phyloP scores from a whole-genome alignment of 2,113 vertebrate genomes.

The Pedetes capensis region DNA sequence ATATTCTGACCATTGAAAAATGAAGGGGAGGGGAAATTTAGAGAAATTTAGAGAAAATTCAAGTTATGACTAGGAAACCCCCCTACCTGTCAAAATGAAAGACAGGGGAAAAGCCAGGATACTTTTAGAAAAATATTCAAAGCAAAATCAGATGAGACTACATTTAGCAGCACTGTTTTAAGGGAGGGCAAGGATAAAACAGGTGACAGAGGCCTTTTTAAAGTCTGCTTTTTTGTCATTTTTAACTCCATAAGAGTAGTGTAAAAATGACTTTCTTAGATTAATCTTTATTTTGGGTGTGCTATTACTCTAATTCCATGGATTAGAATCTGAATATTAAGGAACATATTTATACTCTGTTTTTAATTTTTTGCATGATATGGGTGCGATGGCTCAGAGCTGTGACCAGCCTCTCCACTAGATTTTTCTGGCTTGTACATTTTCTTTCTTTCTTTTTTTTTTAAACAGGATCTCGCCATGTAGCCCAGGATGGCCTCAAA shows the following conservation, averaged over 20 bases:
- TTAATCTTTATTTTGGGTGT: background rate
- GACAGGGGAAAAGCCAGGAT: background rate
- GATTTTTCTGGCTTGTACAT: background rate
- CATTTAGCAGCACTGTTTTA: background rate
- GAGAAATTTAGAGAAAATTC: background rate
- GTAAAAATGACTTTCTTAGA: background rate
- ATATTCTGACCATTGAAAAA: slow-evolving; percentile 22
- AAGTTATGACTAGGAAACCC: slow-evolving; percentile 37
- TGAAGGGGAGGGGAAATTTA: slow-evolving; percentile 8
- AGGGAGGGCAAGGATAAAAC: background rate
- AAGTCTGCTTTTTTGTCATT: background rate
- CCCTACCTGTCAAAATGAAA: slow-evolving; percentile 50
- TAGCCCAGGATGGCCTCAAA: no score
- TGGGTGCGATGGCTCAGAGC: background rate
- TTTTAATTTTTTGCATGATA: background rate
- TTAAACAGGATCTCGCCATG: no score
- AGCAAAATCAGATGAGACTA: background rate
- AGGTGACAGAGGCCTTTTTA: background rate
- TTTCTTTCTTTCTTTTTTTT: no score
- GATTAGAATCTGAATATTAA: background rate
- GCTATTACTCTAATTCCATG: background rate
- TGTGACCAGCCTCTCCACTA: background rate
- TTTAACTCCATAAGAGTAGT: background rate
- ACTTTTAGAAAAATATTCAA: slow-evolving; percentile 47
- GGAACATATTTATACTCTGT: background rate